These are phyloP conservation scores for Grapholita molesta DNA, from an alignment of 1,140 invertebrate species.

Conservation along the genomic window DNA sequence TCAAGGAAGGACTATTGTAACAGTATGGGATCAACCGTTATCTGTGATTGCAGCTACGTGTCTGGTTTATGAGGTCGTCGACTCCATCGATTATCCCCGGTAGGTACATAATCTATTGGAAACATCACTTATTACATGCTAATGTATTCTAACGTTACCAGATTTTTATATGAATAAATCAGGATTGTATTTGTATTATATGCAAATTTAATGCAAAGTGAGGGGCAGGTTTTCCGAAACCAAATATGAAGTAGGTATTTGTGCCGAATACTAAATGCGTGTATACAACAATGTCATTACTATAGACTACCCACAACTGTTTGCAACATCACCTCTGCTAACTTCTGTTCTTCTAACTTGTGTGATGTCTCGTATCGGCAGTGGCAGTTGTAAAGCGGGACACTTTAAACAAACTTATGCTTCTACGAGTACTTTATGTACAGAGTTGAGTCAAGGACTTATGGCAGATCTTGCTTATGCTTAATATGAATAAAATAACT, in stretches of 20 bases:
- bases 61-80: not conserved
- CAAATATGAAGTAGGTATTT: slow-evolving; percentile 2
- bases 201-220: slow-evolving; percentile 11
- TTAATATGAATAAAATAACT: no score
- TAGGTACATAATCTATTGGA: not conserved
- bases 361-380: no score
- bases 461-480: no score
- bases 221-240: not conserved
- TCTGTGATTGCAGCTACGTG: not conserved
- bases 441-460: no score
- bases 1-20: not conserved
- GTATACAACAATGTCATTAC: not conserved
- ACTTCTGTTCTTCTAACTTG: no score
- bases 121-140: slow-evolving; percentile 11
- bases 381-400: no score
- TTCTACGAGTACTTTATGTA: no score
- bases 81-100: not conserved
- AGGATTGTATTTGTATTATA: slow-evolving; percentile 11
- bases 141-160: not conserved
- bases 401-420: no score
- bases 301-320: not conserved
- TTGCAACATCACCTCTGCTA: no score
- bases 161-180: slow-evolving; percentile 1
- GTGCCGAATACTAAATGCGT: not conserved
- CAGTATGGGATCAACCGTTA: slow-evolving; percentile 5